These are phyloP conservation scores for Perodicticus potto DNA, from an alignment of 2,797 vertebrate genomes.

Conservation along the genomic window DNA sequence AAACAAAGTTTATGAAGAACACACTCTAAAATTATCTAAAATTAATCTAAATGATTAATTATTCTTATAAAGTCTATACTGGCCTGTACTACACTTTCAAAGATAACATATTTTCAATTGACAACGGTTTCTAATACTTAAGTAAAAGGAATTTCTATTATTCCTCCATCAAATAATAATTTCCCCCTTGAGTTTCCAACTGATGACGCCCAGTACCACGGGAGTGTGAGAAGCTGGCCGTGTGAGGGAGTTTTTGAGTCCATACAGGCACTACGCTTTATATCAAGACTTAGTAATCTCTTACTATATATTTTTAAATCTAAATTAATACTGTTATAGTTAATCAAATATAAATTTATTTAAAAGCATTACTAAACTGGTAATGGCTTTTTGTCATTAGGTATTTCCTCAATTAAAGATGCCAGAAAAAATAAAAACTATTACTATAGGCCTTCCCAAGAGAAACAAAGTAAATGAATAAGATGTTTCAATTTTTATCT, in stretches of 20 bases:
- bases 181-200: background rate
- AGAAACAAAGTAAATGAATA: background rate
- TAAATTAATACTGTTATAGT: background rate
- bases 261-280: background rate
- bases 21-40: background rate
- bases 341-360: background rate
- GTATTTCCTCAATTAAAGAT: constrained; percentile 12
- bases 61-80: background rate
- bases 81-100: background rate
- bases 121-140: background rate
- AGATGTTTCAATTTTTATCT: background rate
- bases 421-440: background rate
- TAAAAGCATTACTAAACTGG: background rate
- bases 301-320: background rate
- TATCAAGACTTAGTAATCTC: background rate
- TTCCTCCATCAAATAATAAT: background rate
- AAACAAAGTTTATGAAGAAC: background rate
- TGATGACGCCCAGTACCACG: background rate
- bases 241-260: background rate
- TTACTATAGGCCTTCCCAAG: constrained; percentile 1
- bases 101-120: background rate
- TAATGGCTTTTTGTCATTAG: background rate
- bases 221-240: background rate
- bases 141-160: background rate
- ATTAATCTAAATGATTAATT: background rate